Evolutionary conservation across 2,113 vertebrate species (phyloP).

Genomic region (Cyrtonyx montezumae): DNA sequence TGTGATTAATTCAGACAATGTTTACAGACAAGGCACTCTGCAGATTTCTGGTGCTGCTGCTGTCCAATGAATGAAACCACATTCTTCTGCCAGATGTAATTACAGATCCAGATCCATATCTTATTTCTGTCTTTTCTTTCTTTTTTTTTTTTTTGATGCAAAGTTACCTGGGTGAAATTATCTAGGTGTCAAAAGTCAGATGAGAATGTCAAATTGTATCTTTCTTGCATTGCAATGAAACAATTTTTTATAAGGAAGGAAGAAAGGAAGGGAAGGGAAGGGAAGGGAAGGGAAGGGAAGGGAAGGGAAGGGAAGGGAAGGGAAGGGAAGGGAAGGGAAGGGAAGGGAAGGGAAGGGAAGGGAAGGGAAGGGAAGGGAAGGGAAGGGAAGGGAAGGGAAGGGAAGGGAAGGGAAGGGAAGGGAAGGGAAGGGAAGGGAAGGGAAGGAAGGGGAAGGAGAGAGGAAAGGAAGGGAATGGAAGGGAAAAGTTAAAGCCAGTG

Average conservation of each 20-base stretch:
- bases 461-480: background rate
- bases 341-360: background rate
- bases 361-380: background rate
- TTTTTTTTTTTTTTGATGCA: background rate
- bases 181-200: background rate
- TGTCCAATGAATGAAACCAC: background rate
- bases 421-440: background rate
- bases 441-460: background rate
- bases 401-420: background rate
- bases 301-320: background rate
- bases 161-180: background rate
- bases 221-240: background rate
- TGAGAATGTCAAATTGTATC: background rate
- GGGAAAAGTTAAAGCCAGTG: background rate
- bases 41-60: background rate
- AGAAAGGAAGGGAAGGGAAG: background rate
- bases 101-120: conserved; percentile 56
- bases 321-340: background rate
- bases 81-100: conserved; percentile 32
- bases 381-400: background rate
- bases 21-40: conserved; percentile 13
- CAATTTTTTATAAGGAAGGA: background rate
- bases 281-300: background rate
- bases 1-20: conserved; percentile 33
- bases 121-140: background rate